Conservation (phyloP, 2,888 invertebrate species). For the Noctua fimbriata region DNA sequence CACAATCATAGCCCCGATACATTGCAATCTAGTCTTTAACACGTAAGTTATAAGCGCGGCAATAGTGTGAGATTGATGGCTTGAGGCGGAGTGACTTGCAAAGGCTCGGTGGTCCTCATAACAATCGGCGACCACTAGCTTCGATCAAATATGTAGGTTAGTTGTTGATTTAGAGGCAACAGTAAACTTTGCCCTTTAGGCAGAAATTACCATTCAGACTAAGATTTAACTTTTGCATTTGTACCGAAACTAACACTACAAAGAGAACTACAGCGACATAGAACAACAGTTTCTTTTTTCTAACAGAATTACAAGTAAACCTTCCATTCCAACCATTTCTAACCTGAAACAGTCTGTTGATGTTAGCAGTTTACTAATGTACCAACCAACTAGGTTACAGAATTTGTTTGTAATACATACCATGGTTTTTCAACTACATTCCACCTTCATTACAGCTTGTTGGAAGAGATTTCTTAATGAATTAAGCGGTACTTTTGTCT, state of each 20-base stretch:
- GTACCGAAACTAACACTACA: too few relatives aligned
- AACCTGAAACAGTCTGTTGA: background rate
- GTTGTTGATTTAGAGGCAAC: constrained; percentile 48
- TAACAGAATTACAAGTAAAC: background rate
- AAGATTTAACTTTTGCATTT: background rate
- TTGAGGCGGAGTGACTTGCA: constrained; percentile 83
- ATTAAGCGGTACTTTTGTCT: background rate
- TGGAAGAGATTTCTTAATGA: background rate
- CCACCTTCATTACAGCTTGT: background rate
- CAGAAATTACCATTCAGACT: background rate
- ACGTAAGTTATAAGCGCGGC: constrained; percentile 35
- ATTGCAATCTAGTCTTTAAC: constrained; percentile 61
- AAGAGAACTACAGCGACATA: too few relatives aligned
- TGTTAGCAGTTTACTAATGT: background rate
- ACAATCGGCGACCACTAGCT: constrained; percentile 80
- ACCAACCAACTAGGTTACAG: background rate
- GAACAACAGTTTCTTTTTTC: background rate
- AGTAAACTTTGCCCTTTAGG: background rate
- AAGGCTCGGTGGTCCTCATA: constrained; percentile 85
- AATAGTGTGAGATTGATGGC: constrained; percentile 48
- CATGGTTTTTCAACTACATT: background rate
- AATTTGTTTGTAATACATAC: background rate
- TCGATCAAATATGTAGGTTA: constrained; percentile 67
- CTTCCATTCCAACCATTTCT: too few relatives aligned
- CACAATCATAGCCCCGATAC: constrained; percentile 47